Evolutionary conservation across 1,140 invertebrate species (phyloP).

Genomic region (Hormaphis cornu): DNA sequence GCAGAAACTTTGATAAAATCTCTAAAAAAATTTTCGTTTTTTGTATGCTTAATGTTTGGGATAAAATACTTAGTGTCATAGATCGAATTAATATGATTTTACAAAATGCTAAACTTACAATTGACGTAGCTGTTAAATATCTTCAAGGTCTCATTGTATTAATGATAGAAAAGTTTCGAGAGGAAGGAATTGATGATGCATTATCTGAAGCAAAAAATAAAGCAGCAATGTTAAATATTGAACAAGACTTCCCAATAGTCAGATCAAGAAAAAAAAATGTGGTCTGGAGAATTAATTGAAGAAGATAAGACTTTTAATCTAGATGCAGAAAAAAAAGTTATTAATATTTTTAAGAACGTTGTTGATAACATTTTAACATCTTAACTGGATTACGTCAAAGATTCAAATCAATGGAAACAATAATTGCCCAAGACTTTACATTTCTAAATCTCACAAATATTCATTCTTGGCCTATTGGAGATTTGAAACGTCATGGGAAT

Average conservation of each 20-base stretch:
- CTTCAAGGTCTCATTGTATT: neutral
- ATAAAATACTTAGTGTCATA: constrained; percentile 9
- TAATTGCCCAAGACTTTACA: neutral
- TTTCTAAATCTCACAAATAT: constrained; percentile 9
- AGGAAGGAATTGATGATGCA: neutral
- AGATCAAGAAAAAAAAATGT: neutral
- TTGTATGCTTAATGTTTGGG: constrained; percentile 3
- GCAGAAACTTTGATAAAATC: constrained; percentile 13
- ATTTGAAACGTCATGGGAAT: neutral
- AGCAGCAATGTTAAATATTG: neutral
- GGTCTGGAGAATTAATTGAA: neutral
- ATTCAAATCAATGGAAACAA: constrained; percentile 24
- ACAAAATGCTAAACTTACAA: constrained; percentile 7
- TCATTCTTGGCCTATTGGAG: neutral
- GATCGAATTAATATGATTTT: constrained; percentile 18
- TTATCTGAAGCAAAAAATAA: neutral
- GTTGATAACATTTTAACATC: neutral
- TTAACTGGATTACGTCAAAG: neutral
- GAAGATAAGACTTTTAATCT: neutral
- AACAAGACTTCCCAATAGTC: neutral
- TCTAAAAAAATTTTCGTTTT: neutral
- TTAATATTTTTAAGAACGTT: constrained; percentile 6
- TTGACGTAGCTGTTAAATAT: neutral
- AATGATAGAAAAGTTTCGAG: neutral
- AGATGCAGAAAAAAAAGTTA: neutral